Conservation (phyloP, 2,113 vertebrate species). For the Patagioenas fasciata region DNA sequence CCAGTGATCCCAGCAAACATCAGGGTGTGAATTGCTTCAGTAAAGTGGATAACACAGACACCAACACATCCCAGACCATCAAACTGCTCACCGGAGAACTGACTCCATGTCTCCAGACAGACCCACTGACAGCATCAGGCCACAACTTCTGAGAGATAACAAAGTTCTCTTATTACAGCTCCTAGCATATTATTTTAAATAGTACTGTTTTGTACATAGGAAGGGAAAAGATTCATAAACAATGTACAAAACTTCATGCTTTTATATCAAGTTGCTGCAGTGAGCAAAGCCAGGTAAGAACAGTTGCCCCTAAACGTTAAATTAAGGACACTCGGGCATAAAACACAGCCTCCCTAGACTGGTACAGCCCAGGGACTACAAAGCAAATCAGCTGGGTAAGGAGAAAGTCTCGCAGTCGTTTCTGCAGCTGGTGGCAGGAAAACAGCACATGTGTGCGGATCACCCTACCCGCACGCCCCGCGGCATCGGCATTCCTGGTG, state of each 20-base stretch:
- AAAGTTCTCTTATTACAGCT: neutral
- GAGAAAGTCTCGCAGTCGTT: neutral
- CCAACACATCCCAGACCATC: neutral
- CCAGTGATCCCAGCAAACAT: neutral
- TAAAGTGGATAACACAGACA: neutral
- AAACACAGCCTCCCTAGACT: neutral
- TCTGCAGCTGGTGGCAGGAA: neutral
- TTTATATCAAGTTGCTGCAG: neutral
- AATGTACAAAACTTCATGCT: neutral
- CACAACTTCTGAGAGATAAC: neutral
- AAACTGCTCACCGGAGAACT: neutral
- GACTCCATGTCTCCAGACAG: neutral
- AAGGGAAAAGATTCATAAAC: neutral
- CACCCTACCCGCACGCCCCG: neutral
- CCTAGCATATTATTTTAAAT: neutral
- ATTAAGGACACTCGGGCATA: neutral
- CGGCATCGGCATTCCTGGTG: neutral
- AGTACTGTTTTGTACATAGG: neutral
- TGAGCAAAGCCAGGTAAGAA: neutral
- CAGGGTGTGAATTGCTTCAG: neutral
- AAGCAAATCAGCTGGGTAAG: neutral
- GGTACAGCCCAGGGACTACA: neutral
- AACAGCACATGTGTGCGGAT: neutral
- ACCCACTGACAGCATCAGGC: neutral
- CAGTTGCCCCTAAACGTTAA: neutral